These are phyloP conservation scores for Scomberomorus guttatus DNA, from an alignment of 2,797 vertebrate genomes.

Conservation along the genomic window DNA sequence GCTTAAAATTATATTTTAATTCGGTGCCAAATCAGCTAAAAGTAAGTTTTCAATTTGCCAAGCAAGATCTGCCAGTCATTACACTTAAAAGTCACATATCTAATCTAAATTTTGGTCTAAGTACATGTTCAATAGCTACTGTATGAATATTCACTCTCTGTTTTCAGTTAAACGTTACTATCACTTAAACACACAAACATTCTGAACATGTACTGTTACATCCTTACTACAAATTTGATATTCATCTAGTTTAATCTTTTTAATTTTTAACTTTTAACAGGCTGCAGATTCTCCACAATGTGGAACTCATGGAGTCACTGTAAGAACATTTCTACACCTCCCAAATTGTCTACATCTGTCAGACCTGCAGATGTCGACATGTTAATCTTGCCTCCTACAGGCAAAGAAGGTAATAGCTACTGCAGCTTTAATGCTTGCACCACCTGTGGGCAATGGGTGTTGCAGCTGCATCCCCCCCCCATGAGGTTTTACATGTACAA, in stretches of 20 bases:
- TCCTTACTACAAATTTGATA: too few relatives aligned
- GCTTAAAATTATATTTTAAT: conserved; percentile 39
- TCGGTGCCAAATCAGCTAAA: conserved; percentile 2
- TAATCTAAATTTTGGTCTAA: background rate
- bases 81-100: background rate
- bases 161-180: background rate
- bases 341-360: too few relatives aligned
- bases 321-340: too few relatives aligned
- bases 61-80: conserved; percentile 13
- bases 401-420: background rate
- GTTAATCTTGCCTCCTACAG: background rate
- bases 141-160: conserved; percentile 7
- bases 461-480: background rate
- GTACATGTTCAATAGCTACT: background rate
- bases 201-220: background rate
- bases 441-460: background rate
- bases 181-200: background rate
- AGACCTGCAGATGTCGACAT: too few relatives aligned
- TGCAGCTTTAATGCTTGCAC: too few relatives aligned
- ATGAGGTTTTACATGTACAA: background rate
- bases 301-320: too few relatives aligned
- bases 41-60: conserved; percentile 16
- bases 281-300: background rate
- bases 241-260: background rate
- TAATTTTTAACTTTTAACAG: background rate